A percentile compares a stretch with the other conserved stretches of the same genome.
phyloP scores from a whole-genome alignment of 2,797 vertebrate species.

The Lacerta viridis region DNA sequence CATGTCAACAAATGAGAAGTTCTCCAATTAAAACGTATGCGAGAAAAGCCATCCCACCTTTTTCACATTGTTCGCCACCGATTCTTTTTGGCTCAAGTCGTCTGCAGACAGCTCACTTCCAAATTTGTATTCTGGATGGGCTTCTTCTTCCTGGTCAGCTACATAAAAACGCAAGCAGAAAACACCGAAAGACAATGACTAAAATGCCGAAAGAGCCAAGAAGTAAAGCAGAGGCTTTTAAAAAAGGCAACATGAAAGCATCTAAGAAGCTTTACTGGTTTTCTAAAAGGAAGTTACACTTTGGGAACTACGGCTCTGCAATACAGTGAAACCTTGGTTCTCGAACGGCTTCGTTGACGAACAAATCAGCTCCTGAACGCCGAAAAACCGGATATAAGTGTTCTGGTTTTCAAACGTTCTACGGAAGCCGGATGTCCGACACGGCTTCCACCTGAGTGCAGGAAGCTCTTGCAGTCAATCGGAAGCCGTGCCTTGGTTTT shows the following conservation, averaged over 20 bases:
- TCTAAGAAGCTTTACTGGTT: background rate
- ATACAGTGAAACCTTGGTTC: background rate
- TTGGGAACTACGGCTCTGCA: background rate
- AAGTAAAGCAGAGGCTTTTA: background rate
- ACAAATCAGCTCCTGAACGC: too few relatives aligned
- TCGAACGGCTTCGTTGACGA: too few relatives aligned
- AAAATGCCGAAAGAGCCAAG: background rate
- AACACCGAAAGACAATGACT: background rate
- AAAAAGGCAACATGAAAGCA: background rate
- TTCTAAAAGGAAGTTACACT: background rate
- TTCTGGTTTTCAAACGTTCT: too few relatives aligned
- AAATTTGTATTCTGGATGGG: slow-evolving; percentile 91
- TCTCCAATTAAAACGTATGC: background rate
- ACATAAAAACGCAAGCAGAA: slow-evolving; percentile 46
- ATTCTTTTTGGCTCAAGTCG: slow-evolving; percentile 89
- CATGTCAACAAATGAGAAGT: background rate
- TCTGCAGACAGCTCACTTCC: slow-evolving; percentile 87
- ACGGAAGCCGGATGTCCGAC: accelerated
- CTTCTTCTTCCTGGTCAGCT: slow-evolving; percentile 92
- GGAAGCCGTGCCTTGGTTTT: too few relatives aligned
- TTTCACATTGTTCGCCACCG: slow-evolving; percentile 88
- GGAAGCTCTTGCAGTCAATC: too few relatives aligned
- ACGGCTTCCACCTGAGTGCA: too few relatives aligned
- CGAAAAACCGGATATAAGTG: too few relatives aligned
- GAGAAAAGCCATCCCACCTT: slow-evolving; percentile 82